Evolutionary conservation across 2,888 invertebrate species (phyloP).

Genomic region (Nasonia oneida): DNA sequence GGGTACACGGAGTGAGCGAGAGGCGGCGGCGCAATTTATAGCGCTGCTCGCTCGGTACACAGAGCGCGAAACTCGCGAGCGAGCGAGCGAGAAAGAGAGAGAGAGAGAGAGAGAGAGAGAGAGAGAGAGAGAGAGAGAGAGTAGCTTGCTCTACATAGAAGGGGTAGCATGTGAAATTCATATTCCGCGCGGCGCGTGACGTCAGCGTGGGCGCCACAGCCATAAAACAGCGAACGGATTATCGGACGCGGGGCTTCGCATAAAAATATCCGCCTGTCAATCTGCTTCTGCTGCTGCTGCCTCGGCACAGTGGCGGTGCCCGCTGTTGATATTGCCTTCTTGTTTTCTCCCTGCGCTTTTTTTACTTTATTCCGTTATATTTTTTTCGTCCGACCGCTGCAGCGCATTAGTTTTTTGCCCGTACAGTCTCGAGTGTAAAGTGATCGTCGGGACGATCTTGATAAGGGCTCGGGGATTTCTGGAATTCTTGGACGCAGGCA

Average conservation of each 20-base stretch:
- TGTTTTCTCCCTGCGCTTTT: constrained; percentile 29
- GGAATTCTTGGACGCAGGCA: constrained; percentile 37
- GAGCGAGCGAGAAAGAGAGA: constrained; percentile 19
- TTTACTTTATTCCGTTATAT: constrained; percentile 23
- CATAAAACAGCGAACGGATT: constrained; percentile 76
- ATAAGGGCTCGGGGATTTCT: constrained; percentile 48
- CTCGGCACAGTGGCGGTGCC: constrained; percentile 37
- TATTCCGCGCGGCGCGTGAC: constrained; percentile 66
- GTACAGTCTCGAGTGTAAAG: constrained; percentile 46
- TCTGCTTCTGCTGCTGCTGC: constrained; percentile 62
- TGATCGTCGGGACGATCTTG: constrained; percentile 52
- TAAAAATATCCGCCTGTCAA: constrained; percentile 77
- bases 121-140: constrained; percentile 23
- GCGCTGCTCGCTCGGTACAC: constrained; percentile 45
- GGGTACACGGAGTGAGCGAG: constrained; percentile 5
- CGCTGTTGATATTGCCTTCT: constrained; percentile 49
- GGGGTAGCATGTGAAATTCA: constrained; percentile 58
- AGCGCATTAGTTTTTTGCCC: constrained; percentile 26
- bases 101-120: constrained; percentile 10
- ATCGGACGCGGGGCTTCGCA: constrained; percentile 76
- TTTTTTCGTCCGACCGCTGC: neutral
- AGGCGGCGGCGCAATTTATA: constrained; percentile 51
- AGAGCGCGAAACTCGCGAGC: constrained; percentile 41
- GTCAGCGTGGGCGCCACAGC: constrained; percentile 70
- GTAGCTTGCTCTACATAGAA: constrained; percentile 17